A percentile compares a stretch with the other conserved stretches of the same genome.
Evolutionary conservation across 2,113 vertebrate species (phyloP).

Genomic region (Mustelus asterias): DNA sequence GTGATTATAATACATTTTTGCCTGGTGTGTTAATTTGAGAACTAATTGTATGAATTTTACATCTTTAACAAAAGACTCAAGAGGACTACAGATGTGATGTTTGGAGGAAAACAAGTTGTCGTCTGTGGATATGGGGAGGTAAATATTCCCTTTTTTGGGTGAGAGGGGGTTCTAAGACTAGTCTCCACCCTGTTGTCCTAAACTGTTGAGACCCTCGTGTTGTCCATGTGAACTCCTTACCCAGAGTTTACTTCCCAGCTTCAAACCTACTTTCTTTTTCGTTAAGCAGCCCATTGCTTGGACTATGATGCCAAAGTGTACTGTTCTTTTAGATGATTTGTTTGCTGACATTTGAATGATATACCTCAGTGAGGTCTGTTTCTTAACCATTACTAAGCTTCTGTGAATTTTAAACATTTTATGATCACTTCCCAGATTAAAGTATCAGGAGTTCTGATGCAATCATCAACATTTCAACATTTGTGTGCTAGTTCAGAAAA

Average conservation of each 20-base stretch:
- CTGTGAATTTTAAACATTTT: not conserved
- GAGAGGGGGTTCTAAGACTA: not conserved
- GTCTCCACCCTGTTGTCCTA: not conserved
- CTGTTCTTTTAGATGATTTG: not conserved
- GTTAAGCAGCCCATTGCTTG: not conserved
- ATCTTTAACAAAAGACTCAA: constrained; percentile 65
- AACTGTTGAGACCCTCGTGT: not conserved
- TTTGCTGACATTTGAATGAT: not conserved
- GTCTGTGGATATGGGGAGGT: constrained; percentile 98
- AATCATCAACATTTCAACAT: not conserved
- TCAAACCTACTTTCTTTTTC: not conserved
- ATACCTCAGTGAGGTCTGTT: not conserved
- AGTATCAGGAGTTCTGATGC: not conserved
- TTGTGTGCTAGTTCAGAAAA: not conserved
- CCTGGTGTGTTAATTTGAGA: constrained; percentile 5
- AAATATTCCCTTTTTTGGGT: constrained; percentile 44
- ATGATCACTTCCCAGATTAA: not conserved
- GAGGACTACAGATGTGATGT: constrained; percentile 98
- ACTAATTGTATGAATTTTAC: not conserved
- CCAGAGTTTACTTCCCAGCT: not conserved
- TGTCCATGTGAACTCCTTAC: not conserved
- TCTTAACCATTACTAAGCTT: not conserved
- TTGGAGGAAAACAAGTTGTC: constrained; percentile 96
- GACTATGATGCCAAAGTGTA: not conserved
- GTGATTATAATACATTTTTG: not conserved